Percentiles rank a stretch among this genome's conserved stretches.
Evolutionary conservation across 2,113 vertebrate genomes (phyloP).

Genomic region (Tetrao urogallus): DNA sequence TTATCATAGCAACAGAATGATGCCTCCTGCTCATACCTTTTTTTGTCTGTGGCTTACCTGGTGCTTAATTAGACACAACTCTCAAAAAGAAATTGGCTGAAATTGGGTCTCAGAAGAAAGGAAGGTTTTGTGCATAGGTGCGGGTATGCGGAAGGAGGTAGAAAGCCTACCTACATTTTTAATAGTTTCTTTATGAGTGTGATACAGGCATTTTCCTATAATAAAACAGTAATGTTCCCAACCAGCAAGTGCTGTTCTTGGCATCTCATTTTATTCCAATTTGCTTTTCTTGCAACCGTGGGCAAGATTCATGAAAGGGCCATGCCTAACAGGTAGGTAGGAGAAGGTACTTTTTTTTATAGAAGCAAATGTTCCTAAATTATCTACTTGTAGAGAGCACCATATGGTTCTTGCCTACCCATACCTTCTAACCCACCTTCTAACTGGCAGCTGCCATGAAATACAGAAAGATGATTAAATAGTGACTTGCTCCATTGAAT

Average conservation of each 20-base stretch:
- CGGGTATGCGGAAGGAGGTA: slow-evolving; percentile 39
- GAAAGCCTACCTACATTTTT: slow-evolving; percentile 38
- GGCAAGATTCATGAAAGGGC: not conserved
- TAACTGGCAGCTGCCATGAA: slow-evolving; percentile 33
- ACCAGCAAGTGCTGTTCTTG: slow-evolving; percentile 57
- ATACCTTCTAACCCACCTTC: slow-evolving; percentile 28
- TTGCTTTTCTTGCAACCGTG: slow-evolving; percentile 54
- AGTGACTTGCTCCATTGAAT: slow-evolving; percentile 2
- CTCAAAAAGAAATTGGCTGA: slow-evolving; percentile 30
- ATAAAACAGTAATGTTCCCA: slow-evolving; percentile 57
- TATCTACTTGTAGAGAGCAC: slow-evolving; percentile 40
- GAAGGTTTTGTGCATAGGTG: slow-evolving; percentile 30
- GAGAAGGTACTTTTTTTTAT: slow-evolving; percentile 54
- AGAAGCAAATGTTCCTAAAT: slow-evolving; percentile 70
- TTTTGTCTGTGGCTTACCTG: not conserved
- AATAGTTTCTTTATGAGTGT: slow-evolving; percentile 50
- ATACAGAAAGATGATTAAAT: slow-evolving; percentile 41
- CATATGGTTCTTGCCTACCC: slow-evolving; percentile 31
- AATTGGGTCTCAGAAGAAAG: not conserved
- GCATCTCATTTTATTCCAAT: slow-evolving; percentile 46
- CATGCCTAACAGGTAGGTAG: slow-evolving; percentile 41
- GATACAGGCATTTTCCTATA: slow-evolving; percentile 68
- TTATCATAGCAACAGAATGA: not conserved
- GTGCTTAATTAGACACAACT: not conserved
- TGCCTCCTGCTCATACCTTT: not conserved